phyloP scores from a whole-genome alignment of 35 echinoderm and acorn worm species.

The Apostichopus californicus region DNA sequence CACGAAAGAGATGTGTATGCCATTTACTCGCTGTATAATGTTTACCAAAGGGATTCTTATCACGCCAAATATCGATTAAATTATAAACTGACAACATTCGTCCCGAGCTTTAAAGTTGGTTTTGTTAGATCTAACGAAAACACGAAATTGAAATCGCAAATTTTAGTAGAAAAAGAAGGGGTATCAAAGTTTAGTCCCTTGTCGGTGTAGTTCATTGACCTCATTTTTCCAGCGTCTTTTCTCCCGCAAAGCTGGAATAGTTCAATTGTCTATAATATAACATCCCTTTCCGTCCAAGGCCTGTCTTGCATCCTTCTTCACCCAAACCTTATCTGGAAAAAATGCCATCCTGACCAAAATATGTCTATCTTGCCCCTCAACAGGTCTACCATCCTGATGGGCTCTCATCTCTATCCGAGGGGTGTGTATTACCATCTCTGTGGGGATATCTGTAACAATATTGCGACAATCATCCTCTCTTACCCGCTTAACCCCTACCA shows the following conservation, averaged over 20 bases:
- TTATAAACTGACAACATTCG: too few species aligned
- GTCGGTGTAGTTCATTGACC: conserved; percentile 17
- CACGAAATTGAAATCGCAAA: too few species aligned
- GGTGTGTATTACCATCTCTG: background rate
- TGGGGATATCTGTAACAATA: background rate
- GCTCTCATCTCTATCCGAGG: background rate
- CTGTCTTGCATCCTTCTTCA: conserved; percentile 21
- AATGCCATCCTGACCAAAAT: conserved; percentile 44
- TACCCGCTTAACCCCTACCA: background rate
- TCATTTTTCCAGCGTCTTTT: conserved; percentile 25
- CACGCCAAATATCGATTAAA: too few species aligned
- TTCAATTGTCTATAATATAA: conserved; percentile 21
- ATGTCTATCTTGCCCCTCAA: background rate
- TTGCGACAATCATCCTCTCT: background rate
- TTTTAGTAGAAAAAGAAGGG: too few species aligned
- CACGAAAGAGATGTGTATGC: too few species aligned
- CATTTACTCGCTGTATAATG: too few species aligned
- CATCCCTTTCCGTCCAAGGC: background rate
- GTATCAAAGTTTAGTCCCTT: conserved; percentile 18
- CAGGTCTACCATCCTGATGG: conserved; percentile 29
- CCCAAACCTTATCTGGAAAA: conserved; percentile 28
- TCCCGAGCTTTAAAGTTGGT: too few species aligned
- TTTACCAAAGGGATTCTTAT: too few species aligned
- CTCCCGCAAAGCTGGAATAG: background rate
- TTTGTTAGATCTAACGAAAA: too few species aligned